Evolutionary conservation across 2,888 invertebrate genomes (phyloP), one percentile per base, ranked within the genome.

Genomic region (Camponotus fellah): DNA sequence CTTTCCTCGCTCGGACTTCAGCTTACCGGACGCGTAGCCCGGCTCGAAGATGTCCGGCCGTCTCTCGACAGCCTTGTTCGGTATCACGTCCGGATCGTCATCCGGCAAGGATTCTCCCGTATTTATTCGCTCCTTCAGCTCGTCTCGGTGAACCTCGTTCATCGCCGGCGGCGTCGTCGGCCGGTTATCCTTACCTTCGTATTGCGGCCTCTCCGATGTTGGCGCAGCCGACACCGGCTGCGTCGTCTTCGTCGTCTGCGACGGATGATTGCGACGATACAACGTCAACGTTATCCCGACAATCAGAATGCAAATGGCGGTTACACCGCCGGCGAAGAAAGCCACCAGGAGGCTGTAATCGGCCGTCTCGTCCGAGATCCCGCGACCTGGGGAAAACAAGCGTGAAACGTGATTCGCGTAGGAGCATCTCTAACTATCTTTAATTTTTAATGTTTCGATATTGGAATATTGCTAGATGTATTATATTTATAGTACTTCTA

Each of bases 321-420:
- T 94, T 60, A 94, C 83, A 10, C 94, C 93, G 3, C 94, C 94
- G 46, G 94, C 94, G 85, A 94, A 94, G 85, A 93, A 94, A 8
- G 94, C 94, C 37, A 94, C 93, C 85, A 94, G 83, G 8, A 94
- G 89, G 83, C 94, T 94, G 89, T 94, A 94, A 86, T 94, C 94
- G 37, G 88, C 89, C 66, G 86, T 74, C 56, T 92, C 92, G 58
- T 91, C 90, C 17, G 91, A 88, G 0, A 93, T 92, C n/a, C 92
- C 94, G 26, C 93, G 92, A 88, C 93, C 94, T 94, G 90, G n/a
- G 49, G 8, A 53, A 49, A 84, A 85, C 86, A 83, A 71, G 26
- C n/a, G 46, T 69, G 21, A 76, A 58, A 79, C 82, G 82, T 87
- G 79, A 81, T 87, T 86, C 60, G 14, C 84, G 58, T 72, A n/a